These are phyloP conservation scores for Ceratothoa steindachneri DNA, from an alignment of 2,888 invertebrate genomes.

Conservation along the genomic window DNA sequence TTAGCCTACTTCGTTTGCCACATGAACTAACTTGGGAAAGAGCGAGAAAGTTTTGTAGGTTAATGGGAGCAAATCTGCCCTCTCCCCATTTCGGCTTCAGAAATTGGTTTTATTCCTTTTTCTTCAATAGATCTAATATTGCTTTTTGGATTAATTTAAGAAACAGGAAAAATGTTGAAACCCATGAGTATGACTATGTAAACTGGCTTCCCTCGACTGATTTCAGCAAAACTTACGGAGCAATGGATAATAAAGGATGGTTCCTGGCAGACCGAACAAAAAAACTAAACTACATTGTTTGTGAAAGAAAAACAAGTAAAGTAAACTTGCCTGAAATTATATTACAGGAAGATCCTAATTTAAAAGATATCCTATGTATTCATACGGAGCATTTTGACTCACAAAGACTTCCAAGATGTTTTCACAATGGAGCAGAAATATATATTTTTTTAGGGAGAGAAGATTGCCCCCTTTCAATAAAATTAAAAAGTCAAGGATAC, in stretches of 20 bases:
- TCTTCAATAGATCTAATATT: not conserved
- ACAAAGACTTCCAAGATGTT: constrained; percentile 20
- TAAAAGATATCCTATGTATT: constrained; percentile 19
- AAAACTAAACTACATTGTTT: not conserved
- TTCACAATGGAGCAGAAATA: constrained; percentile 21
- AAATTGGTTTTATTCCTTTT: constrained; percentile 25
- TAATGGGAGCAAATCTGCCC: constrained; percentile 12
- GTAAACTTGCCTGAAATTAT: not conserved
- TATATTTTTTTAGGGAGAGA: not conserved
- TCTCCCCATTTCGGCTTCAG: constrained; percentile 32
- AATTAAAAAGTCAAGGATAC: constrained; percentile 20
- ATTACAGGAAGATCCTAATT: not conserved
- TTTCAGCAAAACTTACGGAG: constrained; percentile 19
- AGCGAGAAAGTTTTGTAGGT: constrained; percentile 19
- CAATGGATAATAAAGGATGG: constrained; percentile 25
- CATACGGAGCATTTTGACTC: not conserved
- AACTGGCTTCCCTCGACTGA: constrained; percentile 31
- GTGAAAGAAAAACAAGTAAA: not conserved
- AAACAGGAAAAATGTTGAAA: not conserved
- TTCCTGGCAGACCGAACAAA: not conserved
- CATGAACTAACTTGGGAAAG: constrained; percentile 19
- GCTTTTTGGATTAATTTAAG: constrained; percentile 21
- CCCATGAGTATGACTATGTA: constrained; percentile 6
- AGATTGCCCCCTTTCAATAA: not conserved
- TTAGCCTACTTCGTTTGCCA: constrained; percentile 10